Percentiles rank a stretch among this genome's conserved stretches.
These are phyloP conservation scores for Griposia aprilina DNA, from an alignment of 2,888 invertebrate genomes.

Conservation along the genomic window DNA sequence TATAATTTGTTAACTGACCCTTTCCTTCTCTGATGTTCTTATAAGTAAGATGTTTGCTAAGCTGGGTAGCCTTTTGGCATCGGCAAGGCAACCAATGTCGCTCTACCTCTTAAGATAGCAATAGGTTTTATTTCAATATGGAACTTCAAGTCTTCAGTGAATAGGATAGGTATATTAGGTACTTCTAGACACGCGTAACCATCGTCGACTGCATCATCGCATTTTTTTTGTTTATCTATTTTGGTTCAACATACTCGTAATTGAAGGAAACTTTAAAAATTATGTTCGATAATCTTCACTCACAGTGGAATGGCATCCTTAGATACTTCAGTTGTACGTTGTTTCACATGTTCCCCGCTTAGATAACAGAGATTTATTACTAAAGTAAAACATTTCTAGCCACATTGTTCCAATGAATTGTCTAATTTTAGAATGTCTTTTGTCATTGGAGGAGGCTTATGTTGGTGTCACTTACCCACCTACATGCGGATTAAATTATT, in stretches of 20 bases:
- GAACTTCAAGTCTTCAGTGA: neutral
- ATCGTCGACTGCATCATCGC: neutral
- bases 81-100: neutral
- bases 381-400: slow-evolving; percentile 47
- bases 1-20: neutral
- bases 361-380: slow-evolving; percentile 66
- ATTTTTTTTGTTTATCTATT: neutral
- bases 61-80: neutral
- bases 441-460: neutral
- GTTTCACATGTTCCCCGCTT: slow-evolving; percentile 58
- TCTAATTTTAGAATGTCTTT: slow-evolving; percentile 16
- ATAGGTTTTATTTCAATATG: too few species aligned
- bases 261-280: neutral
- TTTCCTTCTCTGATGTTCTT: neutral
- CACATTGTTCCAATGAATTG: slow-evolving; percentile 31
- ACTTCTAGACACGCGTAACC: neutral
- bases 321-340: slow-evolving; percentile 1
- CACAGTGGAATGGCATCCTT: slow-evolving; percentile 41
- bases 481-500: neutral
- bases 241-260: neutral
- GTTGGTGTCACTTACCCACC: too few species aligned
- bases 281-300: neutral
- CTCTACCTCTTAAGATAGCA: neutral
- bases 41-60: neutral
- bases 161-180: neutral